These are phyloP conservation scores for Melanotaenia maccullochi DNA, from an alignment of 2,797 vertebrate species.

Conservation along the genomic window DNA sequence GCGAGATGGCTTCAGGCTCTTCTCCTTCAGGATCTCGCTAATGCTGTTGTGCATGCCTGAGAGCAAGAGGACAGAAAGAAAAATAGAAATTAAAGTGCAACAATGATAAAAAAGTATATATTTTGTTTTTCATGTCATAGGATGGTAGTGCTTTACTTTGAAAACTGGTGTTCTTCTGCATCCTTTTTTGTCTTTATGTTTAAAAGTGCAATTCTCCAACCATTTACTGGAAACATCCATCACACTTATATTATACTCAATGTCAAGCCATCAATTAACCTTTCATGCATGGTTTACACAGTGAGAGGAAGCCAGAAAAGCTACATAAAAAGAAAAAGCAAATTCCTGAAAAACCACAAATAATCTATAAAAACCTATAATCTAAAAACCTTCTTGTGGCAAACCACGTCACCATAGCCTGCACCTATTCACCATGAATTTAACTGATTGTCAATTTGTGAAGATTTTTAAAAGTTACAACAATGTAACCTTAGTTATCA, in stretches of 20 bases:
- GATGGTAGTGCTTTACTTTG: not conserved
- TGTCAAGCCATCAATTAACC: not conserved
- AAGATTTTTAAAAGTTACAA: not conserved
- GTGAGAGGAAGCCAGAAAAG: not conserved
- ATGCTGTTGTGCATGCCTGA: conserved; percentile 97
- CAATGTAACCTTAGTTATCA: not conserved
- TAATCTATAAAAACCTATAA: not conserved
- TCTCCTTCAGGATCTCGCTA: conserved; percentile 95
- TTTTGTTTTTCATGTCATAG: not conserved
- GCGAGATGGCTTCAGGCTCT: conserved; percentile 92
- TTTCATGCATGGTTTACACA: not conserved
- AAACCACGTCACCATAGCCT: not conserved
- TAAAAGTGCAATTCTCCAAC: not conserved
- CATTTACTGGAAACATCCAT: not conserved
- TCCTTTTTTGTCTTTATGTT: not conserved
- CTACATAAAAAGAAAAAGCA: no score
- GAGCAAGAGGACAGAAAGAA: conserved; percentile 10
- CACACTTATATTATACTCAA: not conserved
- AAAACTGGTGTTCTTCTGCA: not conserved
- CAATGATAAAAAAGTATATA: not conserved
- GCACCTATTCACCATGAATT: no score
- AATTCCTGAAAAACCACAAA: not conserved
- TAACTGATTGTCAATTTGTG: not conserved
- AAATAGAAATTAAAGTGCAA: not conserved
- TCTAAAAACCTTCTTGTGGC: not conserved